Percentiles rank a stretch among this genome's conserved stretches.
These are phyloP conservation scores for Ischnura elegans DNA, from an alignment of 2,888 invertebrate genomes.

Conservation along the genomic window DNA sequence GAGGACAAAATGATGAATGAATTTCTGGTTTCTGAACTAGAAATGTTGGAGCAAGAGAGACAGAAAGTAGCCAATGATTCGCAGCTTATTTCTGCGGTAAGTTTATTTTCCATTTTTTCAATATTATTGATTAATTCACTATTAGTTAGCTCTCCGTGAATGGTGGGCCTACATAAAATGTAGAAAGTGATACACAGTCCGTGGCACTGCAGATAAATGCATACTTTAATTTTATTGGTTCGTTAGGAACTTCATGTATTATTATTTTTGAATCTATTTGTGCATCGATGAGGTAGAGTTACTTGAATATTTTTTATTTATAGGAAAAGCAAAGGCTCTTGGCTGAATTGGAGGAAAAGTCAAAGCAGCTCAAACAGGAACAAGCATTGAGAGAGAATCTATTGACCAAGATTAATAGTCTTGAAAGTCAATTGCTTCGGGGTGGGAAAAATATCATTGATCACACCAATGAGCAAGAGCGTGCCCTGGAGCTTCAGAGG, in stretches of 20 bases:
- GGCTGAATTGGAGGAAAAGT: constrained; percentile 76
- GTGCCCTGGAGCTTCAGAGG: constrained; percentile 90
- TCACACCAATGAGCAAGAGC: constrained; percentile 96
- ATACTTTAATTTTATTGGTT: no score
- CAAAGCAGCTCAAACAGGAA: constrained; percentile 77
- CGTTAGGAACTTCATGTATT: no score
- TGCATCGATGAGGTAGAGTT: no score
- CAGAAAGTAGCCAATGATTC: constrained; percentile 68
- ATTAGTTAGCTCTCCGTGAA: no score
- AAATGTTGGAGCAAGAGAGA: constrained; percentile 69
- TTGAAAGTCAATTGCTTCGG: constrained; percentile 96
- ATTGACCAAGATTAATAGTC: constrained; percentile 87
- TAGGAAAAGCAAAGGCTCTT: constrained; percentile 76
- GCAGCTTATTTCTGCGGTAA: constrained; percentile 68
- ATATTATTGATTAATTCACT: not conserved
- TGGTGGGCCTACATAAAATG: no score
- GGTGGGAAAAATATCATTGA: constrained; percentile 97
- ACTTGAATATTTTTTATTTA: constrained; percentile 16
- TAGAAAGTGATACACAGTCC: no score
- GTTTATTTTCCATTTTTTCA: not conserved
- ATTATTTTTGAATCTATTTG: no score
- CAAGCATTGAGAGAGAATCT: constrained; percentile 85
- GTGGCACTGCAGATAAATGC: no score
- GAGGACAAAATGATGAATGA: constrained; percentile 80
- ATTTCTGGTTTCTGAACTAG: constrained; percentile 78